Evolutionary conservation across 2,113 vertebrate genomes (phyloP), one percentile per base, ranked within the genome.

Genomic region (Nanorana parkeri): DNA sequence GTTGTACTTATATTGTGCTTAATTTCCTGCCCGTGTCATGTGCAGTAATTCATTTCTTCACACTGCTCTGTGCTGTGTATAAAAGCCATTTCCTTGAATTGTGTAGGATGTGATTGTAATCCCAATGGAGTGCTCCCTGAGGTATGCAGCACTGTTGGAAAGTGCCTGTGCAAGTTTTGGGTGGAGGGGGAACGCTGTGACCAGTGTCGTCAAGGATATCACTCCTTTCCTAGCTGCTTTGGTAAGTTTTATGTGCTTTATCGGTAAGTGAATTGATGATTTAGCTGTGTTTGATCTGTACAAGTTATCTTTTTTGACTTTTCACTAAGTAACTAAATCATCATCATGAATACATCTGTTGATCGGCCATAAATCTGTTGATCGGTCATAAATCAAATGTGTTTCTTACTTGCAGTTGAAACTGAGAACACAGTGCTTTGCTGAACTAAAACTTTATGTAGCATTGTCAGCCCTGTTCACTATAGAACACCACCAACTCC

Each of bases 151-250:
- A 73, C 87, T 5, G 81, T 66, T 0, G 96, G 96, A 8, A 89
- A 77, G 47, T 98, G 97, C 81, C 88, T 96, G 32, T 98, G 96
- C 88, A 95, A 91, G 51, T 79, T 84, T 0, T 88, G 88, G 5
- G 90, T 96, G 0, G 71, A 88, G 54, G 96, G 96, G 20, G 63
- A 83, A 84, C 88, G 23, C 1, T 97, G 96, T 71, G 94, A 96
- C 1, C 85, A 80, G 80, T 98, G 96, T 85, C 89, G 28, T 41
- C 80, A 54, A 6, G 95, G 94, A 28, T 90, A 90, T 86, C 90
- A 95, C 84, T 94, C 93, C 0, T 97, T 96, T 84, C 96, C 96
- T 19, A 80, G 83, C 76, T 98, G 96, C 84, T 87, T 87, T 85
- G 93, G 96, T 97, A 87, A 95, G 93, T 55, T 63, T 56, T 17